Conservation (phyloP, 1,140 invertebrate genomes). For the Solenopsis fugax region DNA sequence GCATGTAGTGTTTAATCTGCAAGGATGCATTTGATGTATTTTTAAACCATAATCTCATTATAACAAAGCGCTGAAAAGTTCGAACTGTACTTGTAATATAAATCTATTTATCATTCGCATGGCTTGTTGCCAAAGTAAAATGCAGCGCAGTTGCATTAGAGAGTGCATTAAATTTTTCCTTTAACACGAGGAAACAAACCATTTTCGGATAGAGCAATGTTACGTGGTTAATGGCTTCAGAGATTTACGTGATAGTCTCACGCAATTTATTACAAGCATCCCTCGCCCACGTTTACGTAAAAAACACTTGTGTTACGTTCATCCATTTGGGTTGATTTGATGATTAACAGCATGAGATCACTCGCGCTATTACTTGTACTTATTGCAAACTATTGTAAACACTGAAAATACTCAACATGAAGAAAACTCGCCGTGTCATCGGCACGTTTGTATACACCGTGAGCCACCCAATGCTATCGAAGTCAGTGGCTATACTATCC, state of each 20-base stretch:
- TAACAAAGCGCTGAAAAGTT: slow-evolving; percentile 10
- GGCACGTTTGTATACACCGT: background rate
- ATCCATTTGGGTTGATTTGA: background rate
- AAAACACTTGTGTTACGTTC: background rate
- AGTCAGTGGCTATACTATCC: slow-evolving; percentile 28
- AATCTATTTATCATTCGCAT: background rate
- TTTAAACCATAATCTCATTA: background rate
- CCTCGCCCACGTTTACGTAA: background rate
- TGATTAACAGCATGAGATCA: slow-evolving; percentile 3
- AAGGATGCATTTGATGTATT: background rate
- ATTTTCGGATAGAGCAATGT: slow-evolving; percentile 37
- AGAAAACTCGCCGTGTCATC: background rate
- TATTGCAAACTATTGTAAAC: background rate
- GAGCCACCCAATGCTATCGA: background rate
- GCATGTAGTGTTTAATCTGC: background rate
- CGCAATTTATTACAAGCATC: background rate
- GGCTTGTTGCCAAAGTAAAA: slow-evolving; percentile 16
- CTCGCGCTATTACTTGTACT: slow-evolving; percentile 3
- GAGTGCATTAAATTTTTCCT: slow-evolving; percentile 4
- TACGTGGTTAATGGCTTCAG: background rate
- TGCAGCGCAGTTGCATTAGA: background rate
- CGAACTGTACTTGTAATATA: background rate
- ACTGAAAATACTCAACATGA: background rate
- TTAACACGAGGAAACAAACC: slow-evolving; percentile 20
- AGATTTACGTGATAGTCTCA: background rate